Conservation (phyloP, 2,888 invertebrate genomes). For the Tortrix viridana region DNA sequence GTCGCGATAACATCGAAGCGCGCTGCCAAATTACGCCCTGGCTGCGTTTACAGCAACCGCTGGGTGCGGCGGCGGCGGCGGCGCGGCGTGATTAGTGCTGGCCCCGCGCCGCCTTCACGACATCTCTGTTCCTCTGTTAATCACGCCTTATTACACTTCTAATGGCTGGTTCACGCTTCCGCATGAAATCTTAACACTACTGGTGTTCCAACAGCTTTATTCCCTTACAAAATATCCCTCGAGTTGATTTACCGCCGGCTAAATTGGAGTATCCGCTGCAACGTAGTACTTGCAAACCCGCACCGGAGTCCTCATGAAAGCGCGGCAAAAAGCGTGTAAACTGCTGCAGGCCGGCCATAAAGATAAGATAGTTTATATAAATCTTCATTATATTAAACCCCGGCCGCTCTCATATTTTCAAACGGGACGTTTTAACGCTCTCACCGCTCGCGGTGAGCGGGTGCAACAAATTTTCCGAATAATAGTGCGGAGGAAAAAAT, state of each 20-base stretch:
- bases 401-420: constrained; percentile 70
- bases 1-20: constrained; percentile 71
- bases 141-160: neutral
- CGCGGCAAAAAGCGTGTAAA: constrained; percentile 37
- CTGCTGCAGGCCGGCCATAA: constrained; percentile 39
- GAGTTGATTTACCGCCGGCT: constrained; percentile 12
- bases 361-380: constrained; percentile 67
- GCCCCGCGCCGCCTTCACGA: neutral
- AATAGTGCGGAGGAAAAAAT: constrained; percentile 60
- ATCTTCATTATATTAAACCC: constrained; percentile 74
- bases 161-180: neutral
- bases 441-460: constrained; percentile 70
- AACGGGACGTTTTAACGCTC: constrained; percentile 69
- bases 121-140: neutral
- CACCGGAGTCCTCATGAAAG: constrained; percentile 15
- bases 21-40: constrained; percentile 80
- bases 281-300: constrained; percentile 13
- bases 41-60: constrained; percentile 72
- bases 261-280: constrained; percentile 22
- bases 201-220: neutral
- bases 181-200: neutral
- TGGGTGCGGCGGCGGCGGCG: constrained; percentile 34
- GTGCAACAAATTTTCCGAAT: constrained; percentile 69
- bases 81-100: neutral
- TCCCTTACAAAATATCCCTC: neutral